Base-by-base conservation (phyloP, 2,113 vertebrate species). In the Phasianus colchicus region DNA sequence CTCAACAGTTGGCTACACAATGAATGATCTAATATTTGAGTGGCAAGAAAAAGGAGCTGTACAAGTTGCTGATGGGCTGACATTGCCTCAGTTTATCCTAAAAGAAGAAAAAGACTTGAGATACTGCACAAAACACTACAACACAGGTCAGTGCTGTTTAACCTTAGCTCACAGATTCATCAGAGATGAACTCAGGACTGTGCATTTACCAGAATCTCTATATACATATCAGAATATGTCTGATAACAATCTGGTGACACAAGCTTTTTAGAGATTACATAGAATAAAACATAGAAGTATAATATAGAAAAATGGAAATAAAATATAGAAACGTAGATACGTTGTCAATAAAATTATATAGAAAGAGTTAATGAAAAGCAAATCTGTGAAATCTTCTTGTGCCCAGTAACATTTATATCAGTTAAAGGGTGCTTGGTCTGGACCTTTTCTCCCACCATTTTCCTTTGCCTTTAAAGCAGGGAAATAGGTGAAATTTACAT, bases 21-120 rank as follows among this genome's bases (percentile, higher is more conserved):
- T 99, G 99, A 99, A 99, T 12, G 99, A 99, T 93, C 98, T 99
- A 89, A 99, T 99, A 96, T 99, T 99, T 88, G 99, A 99, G 97
- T 99, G 99, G 99, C 99, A 99, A 60, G 99, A 99, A 95, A 99
- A 99, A 84, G 99, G 99, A 89, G 99, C 99, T 0, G 99, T 99
- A 92, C 99, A 99, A 97, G 98, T 99, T 74, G 99, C 99, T 15
- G 99, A 99, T 0, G 99, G 98, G n/a, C 97, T 99, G 92, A 99
- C 99, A 4, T 94, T 99, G 97, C 99, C 99, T 91, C 99, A 99
- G 98, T 99, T 99, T 97, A 98, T 99, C 83, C 97, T 99, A 71
- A 99, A 99, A 90, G 99, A 99, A 94, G 99, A 99, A 96, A 99
- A 99, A 91, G 99, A 99, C 96, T 96, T 99, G 96, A 98, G 99